These are phyloP conservation scores for Mythimna albipuncta DNA, from an alignment of 2,888 invertebrate species.

Conservation along the genomic window DNA sequence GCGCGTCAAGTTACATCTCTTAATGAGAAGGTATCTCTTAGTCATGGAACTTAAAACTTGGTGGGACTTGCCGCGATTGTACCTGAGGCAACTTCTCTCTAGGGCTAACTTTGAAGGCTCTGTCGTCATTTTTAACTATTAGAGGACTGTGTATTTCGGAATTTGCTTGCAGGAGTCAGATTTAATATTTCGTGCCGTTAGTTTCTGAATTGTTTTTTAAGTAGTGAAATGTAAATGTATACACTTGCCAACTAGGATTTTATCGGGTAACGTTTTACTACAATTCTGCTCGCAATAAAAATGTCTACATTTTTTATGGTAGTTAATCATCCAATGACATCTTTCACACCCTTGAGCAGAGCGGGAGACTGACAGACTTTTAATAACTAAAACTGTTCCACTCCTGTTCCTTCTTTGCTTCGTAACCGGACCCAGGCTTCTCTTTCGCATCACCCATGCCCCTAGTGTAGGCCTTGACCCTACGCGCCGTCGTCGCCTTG, in stretches of 20 bases:
- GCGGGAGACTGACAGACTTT: no score
- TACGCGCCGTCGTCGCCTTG: no score
- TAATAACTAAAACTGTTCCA: no score
- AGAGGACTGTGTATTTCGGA: not conserved
- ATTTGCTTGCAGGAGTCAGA: not conserved
- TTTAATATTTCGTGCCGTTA: not conserved
- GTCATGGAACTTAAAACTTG: constrained; percentile 20
- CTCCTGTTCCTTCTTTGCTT: no score
- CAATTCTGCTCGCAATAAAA: not conserved
- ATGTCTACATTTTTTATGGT: no score
- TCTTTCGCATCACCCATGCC: no score
- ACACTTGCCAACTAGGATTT: no score
- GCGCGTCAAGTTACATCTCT: constrained; percentile 22
- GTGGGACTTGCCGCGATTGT: not conserved
- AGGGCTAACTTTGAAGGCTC: constrained; percentile 13
- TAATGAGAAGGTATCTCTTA: constrained; percentile 41
- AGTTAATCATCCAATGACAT: no score
- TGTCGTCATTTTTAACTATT: not conserved
- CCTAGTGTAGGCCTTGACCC: no score
- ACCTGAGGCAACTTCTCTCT: constrained; percentile 11
- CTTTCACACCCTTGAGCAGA: no score
- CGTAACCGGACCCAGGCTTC: no score
- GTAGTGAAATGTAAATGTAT: not conserved
- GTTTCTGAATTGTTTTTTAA: not conserved
- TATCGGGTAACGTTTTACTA: not conserved